Evolutionary conservation across 2,113 vertebrate species (phyloP), one percentile per base, ranked within the genome.

Genomic region (Platichthys stellatus): DNA sequence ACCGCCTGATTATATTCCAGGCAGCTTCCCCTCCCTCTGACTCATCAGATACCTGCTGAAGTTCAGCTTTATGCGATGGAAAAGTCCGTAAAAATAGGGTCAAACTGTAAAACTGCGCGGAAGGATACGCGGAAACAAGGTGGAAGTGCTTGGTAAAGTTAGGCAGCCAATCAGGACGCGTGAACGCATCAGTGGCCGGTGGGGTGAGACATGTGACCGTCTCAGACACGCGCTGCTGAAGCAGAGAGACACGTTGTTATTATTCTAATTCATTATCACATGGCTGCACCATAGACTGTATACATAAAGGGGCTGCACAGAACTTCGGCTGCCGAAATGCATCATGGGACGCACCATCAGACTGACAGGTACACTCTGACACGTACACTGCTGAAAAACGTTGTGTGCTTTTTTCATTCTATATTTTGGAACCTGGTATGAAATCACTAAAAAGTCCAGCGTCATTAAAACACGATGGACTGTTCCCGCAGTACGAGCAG

Each of bases 121-220:
- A 90, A 65, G 83, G 70, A 89, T 90, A 87, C 21, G 21, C 3
- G 4, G 17, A 58, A 21, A 24, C 21, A 20, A 15, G 20, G 18
- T 47, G 35, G 82, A n/a, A 38, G 84, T 84, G 75, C 35, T 72
- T 18, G 11, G 85, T 64, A 56, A 57, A 56, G 43, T 81, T 63
- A 2, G 1, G 1, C n/a, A 81, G 63, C 92, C 92, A 92, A 93
- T 92, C 58, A 31, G 23, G 1, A 18, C 15, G 56, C 76, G 15
- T 3, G 60, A 72, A 72, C 7, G 73, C 53, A 69, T 82, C 73
- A 70, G 71, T 8, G 12, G 24, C 1, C 40, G 53, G 31, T 10
- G 58, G 73, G 53, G 58, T 21, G 8, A 5, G 45, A 63, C 92
- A 92, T 74, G 93, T 92, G 92, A 92, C 83, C 54, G 54, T 47